Conservation (phyloP, 2,113 vertebrate species). For the Serinus canaria region DNA sequence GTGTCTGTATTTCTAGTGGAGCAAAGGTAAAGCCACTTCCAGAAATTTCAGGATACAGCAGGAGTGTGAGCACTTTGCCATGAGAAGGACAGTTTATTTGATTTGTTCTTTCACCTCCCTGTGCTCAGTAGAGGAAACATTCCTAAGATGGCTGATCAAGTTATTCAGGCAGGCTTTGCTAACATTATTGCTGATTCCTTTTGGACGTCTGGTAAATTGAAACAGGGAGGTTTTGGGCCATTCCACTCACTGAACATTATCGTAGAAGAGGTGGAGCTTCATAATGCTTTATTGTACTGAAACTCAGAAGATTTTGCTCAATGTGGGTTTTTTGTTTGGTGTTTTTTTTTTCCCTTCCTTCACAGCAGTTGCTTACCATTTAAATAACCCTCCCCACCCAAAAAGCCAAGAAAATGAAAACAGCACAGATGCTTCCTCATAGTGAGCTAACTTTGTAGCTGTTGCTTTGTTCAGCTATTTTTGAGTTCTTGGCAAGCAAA, state of each 20-base stretch:
- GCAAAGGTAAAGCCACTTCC: background rate
- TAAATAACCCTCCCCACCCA: background rate
- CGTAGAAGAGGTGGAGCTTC: background rate
- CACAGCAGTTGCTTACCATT: background rate
- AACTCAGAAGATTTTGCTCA: background rate
- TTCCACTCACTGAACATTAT: background rate
- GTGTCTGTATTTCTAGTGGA: background rate
- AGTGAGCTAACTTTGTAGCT: conserved; percentile 11
- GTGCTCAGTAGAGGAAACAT: background rate
- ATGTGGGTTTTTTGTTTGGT: background rate
- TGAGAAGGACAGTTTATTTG: background rate
- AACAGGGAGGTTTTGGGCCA: background rate
- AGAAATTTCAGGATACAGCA: background rate
- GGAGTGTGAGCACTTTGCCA: background rate
- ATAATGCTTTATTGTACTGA: background rate
- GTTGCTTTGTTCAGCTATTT: conserved; percentile 29
- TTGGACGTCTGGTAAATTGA: background rate
- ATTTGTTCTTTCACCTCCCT: no score
- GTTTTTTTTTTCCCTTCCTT: background rate
- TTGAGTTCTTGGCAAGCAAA: conserved; percentile 36
- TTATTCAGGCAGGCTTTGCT: background rate
- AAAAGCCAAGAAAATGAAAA: conserved; percentile 25
- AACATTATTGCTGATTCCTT: background rate
- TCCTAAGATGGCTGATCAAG: background rate
- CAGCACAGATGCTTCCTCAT: conserved; percentile 10